phyloP scores from a whole-genome alignment of 2,113 vertebrate genomes.

The Chloropsis cyanopogon region DNA sequence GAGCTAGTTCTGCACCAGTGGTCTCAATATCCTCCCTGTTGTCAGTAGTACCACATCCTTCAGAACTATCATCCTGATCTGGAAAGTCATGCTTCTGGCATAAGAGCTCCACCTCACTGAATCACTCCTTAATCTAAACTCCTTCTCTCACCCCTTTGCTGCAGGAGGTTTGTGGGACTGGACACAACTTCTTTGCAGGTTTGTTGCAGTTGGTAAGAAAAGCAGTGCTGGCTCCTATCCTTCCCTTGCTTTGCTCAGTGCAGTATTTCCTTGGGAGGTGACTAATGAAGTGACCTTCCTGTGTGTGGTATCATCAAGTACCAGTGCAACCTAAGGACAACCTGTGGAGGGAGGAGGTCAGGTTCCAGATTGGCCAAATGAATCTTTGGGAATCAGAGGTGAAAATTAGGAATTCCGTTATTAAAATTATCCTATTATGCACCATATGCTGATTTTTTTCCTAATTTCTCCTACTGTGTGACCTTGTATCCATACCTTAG shows the following conservation, averaged over 20 bases:
- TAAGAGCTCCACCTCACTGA: background rate
- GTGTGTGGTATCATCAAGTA: background rate
- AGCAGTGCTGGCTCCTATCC: background rate
- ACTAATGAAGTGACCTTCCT: background rate
- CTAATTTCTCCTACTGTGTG: background rate
- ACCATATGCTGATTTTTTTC: background rate
- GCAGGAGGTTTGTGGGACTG: background rate
- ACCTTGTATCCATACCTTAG: constrained; percentile 1
- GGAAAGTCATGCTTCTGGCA: background rate
- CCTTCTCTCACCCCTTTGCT: background rate
- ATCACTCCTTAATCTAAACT: background rate
- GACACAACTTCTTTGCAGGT: background rate
- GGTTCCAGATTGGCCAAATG: background rate
- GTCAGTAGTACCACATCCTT: background rate
- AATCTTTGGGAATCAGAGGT: background rate
- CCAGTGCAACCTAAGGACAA: background rate
- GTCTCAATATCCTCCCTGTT: background rate
- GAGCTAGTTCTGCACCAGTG: background rate
- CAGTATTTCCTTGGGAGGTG: background rate
- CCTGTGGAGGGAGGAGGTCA: background rate
- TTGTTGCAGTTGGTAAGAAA: background rate
- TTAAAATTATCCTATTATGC: background rate
- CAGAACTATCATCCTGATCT: background rate
- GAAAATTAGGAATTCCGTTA: background rate
- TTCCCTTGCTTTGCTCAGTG: background rate